Evolutionary conservation across 2,113 vertebrate species (phyloP), one percentile per base, ranked within the genome.

Genomic region (Smithornis capensis): DNA sequence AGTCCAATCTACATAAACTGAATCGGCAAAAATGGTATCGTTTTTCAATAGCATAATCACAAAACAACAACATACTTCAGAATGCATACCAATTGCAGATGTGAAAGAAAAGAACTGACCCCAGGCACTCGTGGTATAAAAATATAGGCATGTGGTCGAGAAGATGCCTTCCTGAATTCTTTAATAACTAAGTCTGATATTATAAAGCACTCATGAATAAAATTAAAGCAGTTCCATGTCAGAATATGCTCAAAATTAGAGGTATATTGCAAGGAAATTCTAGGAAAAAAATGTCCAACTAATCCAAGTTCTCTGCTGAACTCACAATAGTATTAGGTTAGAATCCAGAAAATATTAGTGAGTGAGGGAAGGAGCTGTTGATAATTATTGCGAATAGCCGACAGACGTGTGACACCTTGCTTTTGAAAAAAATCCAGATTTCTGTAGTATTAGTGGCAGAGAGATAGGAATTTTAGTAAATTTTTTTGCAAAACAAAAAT

Each of bases 131-230:
- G 19, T 42, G 59, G 9, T 81, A 77, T 3, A 90, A 79, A 88
- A 69, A 37, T 37, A 69, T 2, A 80, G 45, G 53, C 50, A 68
- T 82, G 62, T 52, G 24, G 28, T 33, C 71, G 50, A 83, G 59
- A 93, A 95, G 83, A 93, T 70, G 59, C 37, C 37, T 84, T 89
- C 38, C 80, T 94, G 79, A 45, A 67, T 81, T 95, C 83, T 77
- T 95, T 59, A 80, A 77, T 86, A 92, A 74, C 47, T n/a, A 29
- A 67, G 38, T 33, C 59, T 77, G 55, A 83, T 19, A 63, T 83
- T 63, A 59, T n/a, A 88, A 86, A 56, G 68, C 25, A 78, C 28
- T 81, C 6, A 2, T 25, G 21, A 92, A 65, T 76, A 80, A 88
- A 95, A 89, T 71, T 52, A 82, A 82, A 86, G 29, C 38, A 21